Evolutionary conservation across 2,797 vertebrate genomes (phyloP).

Genomic region (Dendrocincla fuliginosa): DNA sequence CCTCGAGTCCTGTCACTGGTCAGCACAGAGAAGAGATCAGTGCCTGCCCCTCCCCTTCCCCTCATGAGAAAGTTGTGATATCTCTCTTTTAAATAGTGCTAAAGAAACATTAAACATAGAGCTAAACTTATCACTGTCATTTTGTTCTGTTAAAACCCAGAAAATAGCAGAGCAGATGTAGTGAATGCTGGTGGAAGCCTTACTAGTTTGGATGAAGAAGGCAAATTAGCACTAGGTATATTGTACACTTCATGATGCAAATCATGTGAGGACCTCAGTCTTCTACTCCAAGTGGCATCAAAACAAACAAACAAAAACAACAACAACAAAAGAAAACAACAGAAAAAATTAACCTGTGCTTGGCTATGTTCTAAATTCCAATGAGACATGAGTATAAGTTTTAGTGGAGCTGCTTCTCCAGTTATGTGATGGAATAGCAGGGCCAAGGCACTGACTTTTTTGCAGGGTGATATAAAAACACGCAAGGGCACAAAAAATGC

Average conservation of each 20-base stretch:
- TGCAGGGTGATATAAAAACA: neutral
- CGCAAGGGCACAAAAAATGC: fast-evolving
- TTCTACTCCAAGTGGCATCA: neutral
- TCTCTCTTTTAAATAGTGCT: neutral
- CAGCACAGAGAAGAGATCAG: neutral
- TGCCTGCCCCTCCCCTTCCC: neutral
- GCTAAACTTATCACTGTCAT: neutral
- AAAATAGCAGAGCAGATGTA: neutral
- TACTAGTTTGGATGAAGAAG: neutral
- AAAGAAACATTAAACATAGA: neutral
- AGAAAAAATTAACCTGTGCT: fast-evolving
- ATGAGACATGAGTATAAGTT: neutral
- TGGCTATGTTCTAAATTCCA: neutral
- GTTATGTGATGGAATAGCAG: neutral
- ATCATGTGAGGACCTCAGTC: neutral
- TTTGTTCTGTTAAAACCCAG: neutral
- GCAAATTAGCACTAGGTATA: neutral
- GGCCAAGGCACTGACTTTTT: neutral
- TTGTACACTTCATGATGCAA: neutral
- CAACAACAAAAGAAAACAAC: too few relatives aligned
- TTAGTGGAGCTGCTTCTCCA: neutral
- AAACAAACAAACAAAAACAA: neutral
- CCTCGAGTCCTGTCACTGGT: neutral
- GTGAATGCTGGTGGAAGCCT: neutral
- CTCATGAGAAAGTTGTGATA: fast-evolving